Conservation (phyloP, 2,113 vertebrate genomes). For the Aegotheles bennettii region DNA sequence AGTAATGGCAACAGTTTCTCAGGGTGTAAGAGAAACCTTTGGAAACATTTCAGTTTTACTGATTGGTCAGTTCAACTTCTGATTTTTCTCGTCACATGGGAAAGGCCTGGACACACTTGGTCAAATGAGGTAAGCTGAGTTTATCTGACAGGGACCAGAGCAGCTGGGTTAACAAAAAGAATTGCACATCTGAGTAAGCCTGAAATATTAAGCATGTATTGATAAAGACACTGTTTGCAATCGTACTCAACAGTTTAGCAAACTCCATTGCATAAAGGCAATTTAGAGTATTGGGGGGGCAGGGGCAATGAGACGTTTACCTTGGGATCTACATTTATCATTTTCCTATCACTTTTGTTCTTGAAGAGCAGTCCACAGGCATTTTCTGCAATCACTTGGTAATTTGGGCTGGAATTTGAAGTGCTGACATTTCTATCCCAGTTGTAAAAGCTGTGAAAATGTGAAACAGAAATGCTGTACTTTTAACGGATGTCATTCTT, state of each 20-base stretch:
- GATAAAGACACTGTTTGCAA: neutral
- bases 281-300: neutral
- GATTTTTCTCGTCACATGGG: neutral
- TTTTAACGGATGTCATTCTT: neutral
- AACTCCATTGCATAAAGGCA: neutral
- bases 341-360: constrained; percentile 81
- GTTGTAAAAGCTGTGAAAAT: constrained; percentile 84
- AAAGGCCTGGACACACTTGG: neutral
- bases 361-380: constrained; percentile 81
- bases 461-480: neutral
- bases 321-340: constrained; percentile 83
- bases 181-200: neutral
- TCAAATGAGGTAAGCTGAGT: neutral
- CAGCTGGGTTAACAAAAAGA: neutral
- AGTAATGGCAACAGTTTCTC: neutral
- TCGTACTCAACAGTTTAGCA: neutral
- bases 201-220: neutral
- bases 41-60: neutral
- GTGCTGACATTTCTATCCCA: constrained; percentile 78
- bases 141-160: neutral
- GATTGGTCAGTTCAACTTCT: neutral
- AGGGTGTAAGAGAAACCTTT: neutral
- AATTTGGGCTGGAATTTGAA: constrained; percentile 81
- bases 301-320: constrained; percentile 49
- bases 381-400: constrained; percentile 81